Conservation (phyloP, 2,888 invertebrate genomes). For the Rosalia funebris region DNA sequence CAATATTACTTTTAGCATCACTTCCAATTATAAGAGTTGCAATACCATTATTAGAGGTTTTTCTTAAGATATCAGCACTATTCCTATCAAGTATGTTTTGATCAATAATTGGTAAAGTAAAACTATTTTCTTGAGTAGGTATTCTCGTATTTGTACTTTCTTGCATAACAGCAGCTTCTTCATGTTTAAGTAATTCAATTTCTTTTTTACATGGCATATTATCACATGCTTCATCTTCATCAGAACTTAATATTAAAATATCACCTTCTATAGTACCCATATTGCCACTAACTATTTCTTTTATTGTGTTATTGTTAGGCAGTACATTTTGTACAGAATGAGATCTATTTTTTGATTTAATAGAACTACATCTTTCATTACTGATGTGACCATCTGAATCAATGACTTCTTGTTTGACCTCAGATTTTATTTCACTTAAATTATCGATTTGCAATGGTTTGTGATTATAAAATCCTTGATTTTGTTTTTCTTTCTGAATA, state of each 20-base stretch:
- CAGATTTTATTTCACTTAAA: not conserved
- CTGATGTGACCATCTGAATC: not conserved
- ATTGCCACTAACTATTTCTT: not conserved
- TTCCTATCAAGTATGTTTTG: too few relatives aligned
- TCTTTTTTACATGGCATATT: not conserved
- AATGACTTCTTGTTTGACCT: conserved; percentile 3
- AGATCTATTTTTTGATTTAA: too few relatives aligned
- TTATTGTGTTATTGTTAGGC: not conserved
- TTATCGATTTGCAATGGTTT: not conserved
- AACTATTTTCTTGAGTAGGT: too few relatives aligned
- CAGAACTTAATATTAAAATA: not conserved
- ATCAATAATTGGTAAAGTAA: too few relatives aligned
- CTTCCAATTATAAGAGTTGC: too few relatives aligned
- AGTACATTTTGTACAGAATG: too few relatives aligned
- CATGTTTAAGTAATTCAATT: not conserved
- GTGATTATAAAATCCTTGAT: conserved; percentile 5
- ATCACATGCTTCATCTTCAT: conserved; percentile 1
- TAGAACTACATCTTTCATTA: not conserved
- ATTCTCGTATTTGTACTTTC: too few relatives aligned
- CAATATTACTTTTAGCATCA: too few relatives aligned
- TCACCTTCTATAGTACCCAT: not conserved
- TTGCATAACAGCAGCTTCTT: too few relatives aligned
- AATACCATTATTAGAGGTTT: too few relatives aligned
- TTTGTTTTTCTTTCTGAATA: not conserved
- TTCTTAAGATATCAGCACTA: too few relatives aligned